These are phyloP conservation scores for Cheirogaleus medius DNA, from an alignment of 2,113 vertebrate genomes.

Conservation along the genomic window DNA sequence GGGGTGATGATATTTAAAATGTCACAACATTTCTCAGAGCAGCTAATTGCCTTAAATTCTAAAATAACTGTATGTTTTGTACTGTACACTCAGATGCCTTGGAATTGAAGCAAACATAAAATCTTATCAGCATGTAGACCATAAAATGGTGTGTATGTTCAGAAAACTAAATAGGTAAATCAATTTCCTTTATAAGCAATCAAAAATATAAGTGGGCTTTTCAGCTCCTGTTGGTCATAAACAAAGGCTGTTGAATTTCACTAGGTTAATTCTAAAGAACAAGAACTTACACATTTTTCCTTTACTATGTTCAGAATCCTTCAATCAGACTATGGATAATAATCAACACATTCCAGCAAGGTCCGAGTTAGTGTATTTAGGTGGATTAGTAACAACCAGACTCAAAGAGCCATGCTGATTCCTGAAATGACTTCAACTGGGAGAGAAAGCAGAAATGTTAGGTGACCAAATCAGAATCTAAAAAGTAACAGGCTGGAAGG, in stretches of 20 bases:
- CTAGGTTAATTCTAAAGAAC: slow-evolving; percentile 12
- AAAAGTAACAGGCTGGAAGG: background rate
- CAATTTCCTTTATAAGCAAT: background rate
- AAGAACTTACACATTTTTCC: background rate
- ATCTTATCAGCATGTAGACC: background rate
- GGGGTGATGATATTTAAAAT: slow-evolving; percentile 82
- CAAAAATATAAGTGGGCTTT: background rate
- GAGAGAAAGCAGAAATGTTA: background rate
- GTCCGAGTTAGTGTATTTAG: background rate
- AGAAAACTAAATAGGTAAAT: background rate
- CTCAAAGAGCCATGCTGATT: background rate
- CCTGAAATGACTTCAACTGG: background rate
- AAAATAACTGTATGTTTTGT: slow-evolving; percentile 69
- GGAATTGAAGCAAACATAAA: slow-evolving; percentile 62
- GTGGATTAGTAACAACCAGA: background rate
- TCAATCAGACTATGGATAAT: background rate
- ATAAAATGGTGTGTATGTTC: background rate
- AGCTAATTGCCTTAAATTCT: slow-evolving; percentile 79
- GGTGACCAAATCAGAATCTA: background rate
- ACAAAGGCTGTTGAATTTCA: background rate
- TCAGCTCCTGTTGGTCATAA: background rate
- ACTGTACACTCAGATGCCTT: slow-evolving; percentile 36
- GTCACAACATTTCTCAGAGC: slow-evolving; percentile 76
- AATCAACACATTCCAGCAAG: background rate
- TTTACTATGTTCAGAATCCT: background rate